Base-by-base conservation (phyloP, 1,140 invertebrate species). In the Aphidius ervi region DNA sequence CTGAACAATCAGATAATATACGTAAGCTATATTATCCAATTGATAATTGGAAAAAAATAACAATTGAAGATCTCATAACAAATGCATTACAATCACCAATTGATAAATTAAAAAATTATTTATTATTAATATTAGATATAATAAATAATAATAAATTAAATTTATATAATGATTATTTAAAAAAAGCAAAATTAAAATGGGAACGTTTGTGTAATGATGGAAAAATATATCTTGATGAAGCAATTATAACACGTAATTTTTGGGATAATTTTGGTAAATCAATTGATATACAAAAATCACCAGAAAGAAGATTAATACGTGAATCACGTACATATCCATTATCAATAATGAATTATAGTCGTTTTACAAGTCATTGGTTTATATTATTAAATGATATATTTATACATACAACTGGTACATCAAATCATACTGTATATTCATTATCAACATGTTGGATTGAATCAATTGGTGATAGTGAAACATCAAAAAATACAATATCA, bases 401-500 rank as follows among this genome's bases (percentile, higher is more conserved):
- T 62, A 83, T 90, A 58, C 88, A 91, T 68, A 80, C 88, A 9
- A 82, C 79, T 60, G 86, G 88, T 50, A 85, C 84, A 63, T 82
- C 81, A 63, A 31, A 31, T 31, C 74, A 84, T 65, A 81, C 79
- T 64, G 66, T 86, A 5, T 86, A 91, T 79, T 83, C 85, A 37
- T 76, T 95, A 62, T 82, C 83, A 64, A 90, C 88, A 3, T 70
- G 94, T 46, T 95, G 93, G 93, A 83, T 94, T 3, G 90, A 93
- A 76, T 70, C 80, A 53, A 72, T 83, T 49, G 77, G 81, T 56
- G 84, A 86, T 61, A 76, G 78, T 46, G 82, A 85, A 66, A 79
- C 69, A 61, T 63, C 78, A 58, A 76, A 86, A 78, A 86, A 88
- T 79, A 81, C 82, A n/a, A 81, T 91, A 65, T 82, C 82, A 41